Evolutionary conservation across 2,888 invertebrate species (phyloP).

Genomic region (Acleris emargana): DNA sequence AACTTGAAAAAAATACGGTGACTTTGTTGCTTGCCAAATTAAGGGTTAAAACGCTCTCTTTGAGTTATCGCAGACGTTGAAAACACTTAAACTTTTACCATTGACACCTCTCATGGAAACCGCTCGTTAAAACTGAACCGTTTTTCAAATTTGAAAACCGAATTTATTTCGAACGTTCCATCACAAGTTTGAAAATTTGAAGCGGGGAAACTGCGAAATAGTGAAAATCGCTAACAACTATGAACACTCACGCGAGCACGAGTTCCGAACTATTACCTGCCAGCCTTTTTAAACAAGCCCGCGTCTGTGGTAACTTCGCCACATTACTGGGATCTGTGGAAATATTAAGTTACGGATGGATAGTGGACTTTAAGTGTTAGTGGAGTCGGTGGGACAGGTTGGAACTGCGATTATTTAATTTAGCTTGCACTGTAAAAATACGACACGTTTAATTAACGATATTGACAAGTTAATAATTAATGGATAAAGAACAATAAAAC

Average conservation of each 20-base stretch:
- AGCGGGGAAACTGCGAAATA: constrained; percentile 5
- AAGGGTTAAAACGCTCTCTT: too few species aligned
- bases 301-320: not conserved
- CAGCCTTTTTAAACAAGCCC: not conserved
- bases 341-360: constrained; percentile 1
- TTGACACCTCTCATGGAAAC: not conserved
- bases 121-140: not conserved
- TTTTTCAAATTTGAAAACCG: constrained; percentile 6
- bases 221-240: constrained; percentile 12
- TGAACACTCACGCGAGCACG: constrained; percentile 7
- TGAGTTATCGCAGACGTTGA: too few species aligned
- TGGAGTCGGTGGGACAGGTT: too few species aligned
- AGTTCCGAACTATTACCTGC: constrained; percentile 8
- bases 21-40: too few species aligned
- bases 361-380: not conserved
- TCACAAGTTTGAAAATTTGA: constrained; percentile 6
- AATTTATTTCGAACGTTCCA: not conserved
- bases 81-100: too few species aligned
- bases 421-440: too few species aligned
- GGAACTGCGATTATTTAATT: too few species aligned
- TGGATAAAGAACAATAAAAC: too few species aligned
- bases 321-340: not conserved
- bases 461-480: too few species aligned
- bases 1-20: too few species aligned
- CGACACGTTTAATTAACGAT: too few species aligned